Conservation (phyloP, 92 coral and sea anemone genomes). For the Blastomussa wellsi region DNA sequence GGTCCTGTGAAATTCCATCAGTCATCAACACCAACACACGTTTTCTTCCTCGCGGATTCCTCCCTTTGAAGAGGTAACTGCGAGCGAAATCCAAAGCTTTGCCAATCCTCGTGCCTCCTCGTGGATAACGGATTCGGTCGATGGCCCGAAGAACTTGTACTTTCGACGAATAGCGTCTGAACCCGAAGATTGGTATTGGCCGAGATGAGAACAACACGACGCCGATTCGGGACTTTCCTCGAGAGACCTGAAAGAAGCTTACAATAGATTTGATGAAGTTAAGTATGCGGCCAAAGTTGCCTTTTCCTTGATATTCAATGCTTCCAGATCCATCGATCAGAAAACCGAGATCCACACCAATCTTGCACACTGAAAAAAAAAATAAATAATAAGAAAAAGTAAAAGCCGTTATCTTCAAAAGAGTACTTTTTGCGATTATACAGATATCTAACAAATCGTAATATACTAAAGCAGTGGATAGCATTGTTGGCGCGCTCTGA, state of each 20-base stretch:
- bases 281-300: slow-evolving; percentile 73
- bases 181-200: slow-evolving; percentile 61
- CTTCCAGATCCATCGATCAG: slow-evolving; percentile 86
- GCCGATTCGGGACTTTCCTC: slow-evolving; percentile 67
- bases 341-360: slow-evolving; percentile 67
- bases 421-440: background rate
- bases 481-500: too few species aligned
- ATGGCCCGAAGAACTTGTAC: slow-evolving; percentile 43
- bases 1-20: slow-evolving; percentile 78
- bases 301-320: slow-evolving; percentile 66
- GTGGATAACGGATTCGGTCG: slow-evolving; percentile 59
- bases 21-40: slow-evolving; percentile 65
- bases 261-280: slow-evolving; percentile 58
- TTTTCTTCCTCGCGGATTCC: slow-evolving; percentile 30
- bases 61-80: slow-evolving; percentile 48
- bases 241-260: slow-evolving; percentile 67
- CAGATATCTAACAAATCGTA: too few species aligned
- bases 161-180: slow-evolving; percentile 47
- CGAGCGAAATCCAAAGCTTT: slow-evolving; percentile 50
- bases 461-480: too few species aligned
- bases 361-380: slow-evolving; percentile 40
- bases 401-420: background rate
- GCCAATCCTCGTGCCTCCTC: slow-evolving; percentile 67
- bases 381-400: background rate
- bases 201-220: slow-evolving; percentile 64